Percentiles rank a stretch among this genome's conserved stretches.
Conservation (phyloP, 1,140 invertebrate species). For the Pararge aegeria region DNA sequence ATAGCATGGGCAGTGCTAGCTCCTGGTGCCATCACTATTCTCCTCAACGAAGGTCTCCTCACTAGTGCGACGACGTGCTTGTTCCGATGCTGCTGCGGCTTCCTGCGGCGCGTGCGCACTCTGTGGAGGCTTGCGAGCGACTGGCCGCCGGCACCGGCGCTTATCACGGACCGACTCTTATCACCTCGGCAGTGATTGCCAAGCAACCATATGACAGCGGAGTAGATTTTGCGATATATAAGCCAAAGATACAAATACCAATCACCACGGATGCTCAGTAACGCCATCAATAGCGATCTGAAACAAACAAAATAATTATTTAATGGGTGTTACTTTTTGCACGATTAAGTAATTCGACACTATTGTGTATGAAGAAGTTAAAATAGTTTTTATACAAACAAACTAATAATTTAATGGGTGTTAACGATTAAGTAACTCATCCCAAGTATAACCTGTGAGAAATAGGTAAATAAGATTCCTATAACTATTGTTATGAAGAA, state of each 20-base stretch:
- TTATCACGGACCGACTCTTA: slow-evolving; percentile 72
- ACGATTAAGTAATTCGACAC: no score
- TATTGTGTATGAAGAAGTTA: no score
- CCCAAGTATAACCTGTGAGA: no score
- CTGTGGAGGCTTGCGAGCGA: slow-evolving; percentile 48
- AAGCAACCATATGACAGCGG: slow-evolving; percentile 66
- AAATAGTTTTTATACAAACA: no score
- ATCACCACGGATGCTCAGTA: slow-evolving; percentile 64
- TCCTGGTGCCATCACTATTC: slow-evolving; percentile 74
- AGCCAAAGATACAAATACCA: slow-evolving; percentile 71
- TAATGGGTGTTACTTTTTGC: no score
- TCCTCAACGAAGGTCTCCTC: slow-evolving; percentile 64
- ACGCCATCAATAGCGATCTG: slow-evolving; percentile 74
- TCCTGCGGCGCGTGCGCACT: slow-evolving; percentile 71
- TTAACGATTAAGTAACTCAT: no score
- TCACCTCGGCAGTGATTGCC: slow-evolving; percentile 72
- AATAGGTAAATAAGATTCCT: no score
- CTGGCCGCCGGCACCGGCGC: slow-evolving; percentile 51
- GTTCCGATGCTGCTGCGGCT: slow-evolving; percentile 47
- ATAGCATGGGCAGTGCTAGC: slow-evolving; percentile 69
- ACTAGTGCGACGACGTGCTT: slow-evolving; percentile 66
- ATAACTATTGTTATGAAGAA: no score
- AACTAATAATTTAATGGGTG: no score
- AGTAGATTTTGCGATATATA: slow-evolving; percentile 72
- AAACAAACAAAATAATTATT: slow-evolving; percentile 39